Evolutionary conservation across 1,140 invertebrate species (phyloP).

Genomic region (Trichogramma pretiosum): DNA sequence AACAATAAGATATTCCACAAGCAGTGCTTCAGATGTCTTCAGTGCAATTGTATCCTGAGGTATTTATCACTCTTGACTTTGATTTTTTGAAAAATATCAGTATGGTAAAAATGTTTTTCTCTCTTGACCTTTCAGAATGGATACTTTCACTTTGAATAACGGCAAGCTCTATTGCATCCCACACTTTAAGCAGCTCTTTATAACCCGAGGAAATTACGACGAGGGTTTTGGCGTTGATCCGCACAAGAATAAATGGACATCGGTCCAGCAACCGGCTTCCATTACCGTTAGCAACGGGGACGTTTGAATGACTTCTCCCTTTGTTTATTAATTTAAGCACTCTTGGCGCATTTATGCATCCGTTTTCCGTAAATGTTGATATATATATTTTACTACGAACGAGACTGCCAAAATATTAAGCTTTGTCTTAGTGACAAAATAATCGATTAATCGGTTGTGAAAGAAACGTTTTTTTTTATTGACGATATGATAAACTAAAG

Average conservation of each 20-base stretch:
- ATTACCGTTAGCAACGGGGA: slow-evolving; percentile 38
- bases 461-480: too few relatives aligned
- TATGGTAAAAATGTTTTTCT: neutral
- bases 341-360: too few relatives aligned
- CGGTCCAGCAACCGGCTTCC: slow-evolving; percentile 24
- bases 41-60: slow-evolving; percentile 69
- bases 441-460: too few relatives aligned
- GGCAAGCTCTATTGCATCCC: slow-evolving; percentile 68
- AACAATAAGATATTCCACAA: slow-evolving; percentile 68
- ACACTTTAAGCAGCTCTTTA: slow-evolving; percentile 75
- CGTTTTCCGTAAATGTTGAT: too few relatives aligned
- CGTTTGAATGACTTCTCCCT: too few relatives aligned
- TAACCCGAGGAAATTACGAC: slow-evolving; percentile 77
- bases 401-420: too few relatives aligned
- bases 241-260: slow-evolving; percentile 55
- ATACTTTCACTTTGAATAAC: slow-evolving; percentile 67
- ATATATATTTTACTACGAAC: too few relatives aligned
- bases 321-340: too few relatives aligned
- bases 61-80: slow-evolving; percentile 33
- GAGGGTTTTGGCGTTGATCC: slow-evolving; percentile 64
- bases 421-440: too few relatives aligned
- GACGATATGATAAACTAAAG: too few relatives aligned
- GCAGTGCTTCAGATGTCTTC: slow-evolving; percentile 70
- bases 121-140: slow-evolving; percentile 57
- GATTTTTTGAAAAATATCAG: neutral